A percentile compares a stretch with the other conserved stretches of the same genome.
Evolutionary conservation across 2,797 vertebrate genomes (phyloP).

Genomic region (Thunnus albacares): DNA sequence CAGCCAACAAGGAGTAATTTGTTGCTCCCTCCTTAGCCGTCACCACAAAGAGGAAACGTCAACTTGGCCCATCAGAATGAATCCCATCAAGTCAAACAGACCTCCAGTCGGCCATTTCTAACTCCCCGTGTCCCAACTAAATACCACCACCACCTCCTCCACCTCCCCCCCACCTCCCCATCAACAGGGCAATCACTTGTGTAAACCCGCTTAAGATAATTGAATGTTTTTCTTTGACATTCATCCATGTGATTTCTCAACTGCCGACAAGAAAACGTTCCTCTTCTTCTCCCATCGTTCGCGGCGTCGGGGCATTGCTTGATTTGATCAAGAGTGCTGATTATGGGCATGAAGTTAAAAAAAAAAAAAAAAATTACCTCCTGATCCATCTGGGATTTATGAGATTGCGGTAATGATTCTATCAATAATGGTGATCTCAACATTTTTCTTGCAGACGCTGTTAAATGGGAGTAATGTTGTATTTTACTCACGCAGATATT

Average conservation of each 20-base stretch:
- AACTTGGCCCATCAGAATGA: slow-evolving; percentile 69
- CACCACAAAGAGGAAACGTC: slow-evolving; percentile 75
- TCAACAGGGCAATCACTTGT: slow-evolving; percentile 70
- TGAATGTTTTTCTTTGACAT: slow-evolving; percentile 74
- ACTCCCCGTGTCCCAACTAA: slow-evolving; percentile 1
- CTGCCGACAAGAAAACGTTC: slow-evolving; percentile 53
- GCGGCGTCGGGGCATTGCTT: slow-evolving; percentile 11
- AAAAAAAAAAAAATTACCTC: slow-evolving; percentile 48
- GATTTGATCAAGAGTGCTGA: slow-evolving; percentile 61
- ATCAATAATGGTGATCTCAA: slow-evolving; percentile 62
- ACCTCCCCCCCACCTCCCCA: slow-evolving; percentile 13
- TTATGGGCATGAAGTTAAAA: slow-evolving; percentile 34
- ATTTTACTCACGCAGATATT: slow-evolving; percentile 34
- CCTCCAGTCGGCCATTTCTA: slow-evolving; percentile 42
- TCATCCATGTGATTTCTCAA: slow-evolving; percentile 63
- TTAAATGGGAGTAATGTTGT: slow-evolving; percentile 33
- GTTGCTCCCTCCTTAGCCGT: slow-evolving; percentile 61
- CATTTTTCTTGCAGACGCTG: slow-evolving; percentile 43
- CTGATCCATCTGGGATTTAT: slow-evolving; percentile 57
- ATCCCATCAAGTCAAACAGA: slow-evolving; percentile 60
- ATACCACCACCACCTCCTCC: background rate
- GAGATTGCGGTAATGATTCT: slow-evolving; percentile 64
- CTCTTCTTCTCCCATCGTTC: slow-evolving; percentile 52
- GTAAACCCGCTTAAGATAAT: slow-evolving; percentile 75
- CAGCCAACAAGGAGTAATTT: slow-evolving; percentile 69